Evolutionary conservation across 2,797 vertebrate species (phyloP), one percentile per base, ranked within the genome.

Genomic region (Lates japonicus): DNA sequence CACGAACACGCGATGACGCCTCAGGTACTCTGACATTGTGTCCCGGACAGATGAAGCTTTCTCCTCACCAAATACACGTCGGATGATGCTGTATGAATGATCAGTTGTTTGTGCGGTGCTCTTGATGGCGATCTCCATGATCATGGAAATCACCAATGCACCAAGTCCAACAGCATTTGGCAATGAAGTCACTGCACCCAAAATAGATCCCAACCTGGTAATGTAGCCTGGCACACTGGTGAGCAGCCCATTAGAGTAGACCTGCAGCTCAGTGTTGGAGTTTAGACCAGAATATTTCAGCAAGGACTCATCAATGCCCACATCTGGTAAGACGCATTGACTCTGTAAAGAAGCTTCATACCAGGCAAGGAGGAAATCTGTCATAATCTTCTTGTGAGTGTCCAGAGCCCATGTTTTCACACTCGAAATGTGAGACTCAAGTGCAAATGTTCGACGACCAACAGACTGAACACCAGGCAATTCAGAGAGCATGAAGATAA

Each of bases 41-140:
- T 85, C 80, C 9, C 76, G 59, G 48, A 85, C 76, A 5, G 25
- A 8, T 6, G 76, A 80, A 14, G 49, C 75, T 35, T 78, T 81
- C 62, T 81, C 70, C 55, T 81, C 61, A 6, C 61, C 75, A 49
- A 82, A 82, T 0, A 79, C 67, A 13, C 63, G 52, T 0, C 0
- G 20, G 0, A 76, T 0, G 33, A 82, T 22, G 33, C 16, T 39
- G 72, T 44, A 70, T 8, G 62, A 2, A 7, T 37, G 0, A 0
- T 16, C n/a, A 1, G 0, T 0, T 14, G 6, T 2, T 71, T 22
- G 1, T 31, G 7, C 1, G 3, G 0, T 0, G 2, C 41, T 19
- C 7, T 16, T 67, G 0, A 52, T 25, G 54, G 0, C 0, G n/a
- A 77, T 3, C 22, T 81, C 77, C 0, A 85, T 2, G 12, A 85